A percentile compares a stretch with the other conserved stretches of the same genome.
Evolutionary conservation across 2,888 invertebrate species (phyloP).

Genomic region (Tenthredo mesomela): DNA sequence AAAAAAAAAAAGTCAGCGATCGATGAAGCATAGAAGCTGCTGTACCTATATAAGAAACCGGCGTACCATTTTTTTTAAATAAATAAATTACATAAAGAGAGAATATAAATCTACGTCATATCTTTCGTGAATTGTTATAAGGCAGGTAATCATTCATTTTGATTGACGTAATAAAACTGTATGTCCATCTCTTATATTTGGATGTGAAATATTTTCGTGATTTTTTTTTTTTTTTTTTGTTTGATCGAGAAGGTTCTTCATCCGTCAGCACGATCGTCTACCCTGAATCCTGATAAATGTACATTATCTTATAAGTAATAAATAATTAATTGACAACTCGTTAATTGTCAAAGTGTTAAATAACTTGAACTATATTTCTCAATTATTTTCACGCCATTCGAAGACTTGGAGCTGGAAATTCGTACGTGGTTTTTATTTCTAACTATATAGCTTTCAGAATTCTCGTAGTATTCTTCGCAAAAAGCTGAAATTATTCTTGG

Average conservation of each 20-base stretch:
- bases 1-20: slow-evolving; percentile 1
- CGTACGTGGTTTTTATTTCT: background rate
- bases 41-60: background rate
- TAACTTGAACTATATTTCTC: background rate
- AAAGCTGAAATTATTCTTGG: background rate
- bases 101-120: background rate
- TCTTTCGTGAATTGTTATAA: background rate
- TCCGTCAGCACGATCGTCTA: background rate
- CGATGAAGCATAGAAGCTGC: background rate
- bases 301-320: background rate
- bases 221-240: background rate
- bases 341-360: background rate
- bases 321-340: background rate
- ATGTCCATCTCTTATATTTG: background rate
- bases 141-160: background rate
- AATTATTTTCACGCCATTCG: background rate
- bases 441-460: background rate
- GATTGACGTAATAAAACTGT: background rate
- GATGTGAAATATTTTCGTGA: background rate
- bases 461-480: background rate
- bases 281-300: background rate
- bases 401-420: background rate
- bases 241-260: background rate
- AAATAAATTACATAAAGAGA: background rate
- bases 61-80: background rate